These are phyloP conservation scores for Paragorgia papillata DNA, from an alignment of 92 coral and sea anemone genomes.

Conservation along the genomic window DNA sequence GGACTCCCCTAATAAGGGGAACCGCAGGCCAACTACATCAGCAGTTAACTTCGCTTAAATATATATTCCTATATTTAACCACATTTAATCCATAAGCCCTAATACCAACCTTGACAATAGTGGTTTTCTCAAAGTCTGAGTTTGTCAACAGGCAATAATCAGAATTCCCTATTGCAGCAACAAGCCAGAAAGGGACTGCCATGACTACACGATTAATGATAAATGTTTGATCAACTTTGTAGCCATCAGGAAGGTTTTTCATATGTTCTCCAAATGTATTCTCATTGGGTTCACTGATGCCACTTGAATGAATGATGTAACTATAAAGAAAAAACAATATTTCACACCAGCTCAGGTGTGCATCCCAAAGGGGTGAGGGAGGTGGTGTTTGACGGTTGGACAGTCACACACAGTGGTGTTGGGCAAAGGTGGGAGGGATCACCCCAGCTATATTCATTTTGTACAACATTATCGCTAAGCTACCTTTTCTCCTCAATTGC, in stretches of 20 bases:
- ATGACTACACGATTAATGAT: constrained; percentile 5
- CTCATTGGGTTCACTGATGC: neutral
- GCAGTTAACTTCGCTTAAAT: too few relatives aligned
- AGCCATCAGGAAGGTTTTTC: constrained; percentile 2
- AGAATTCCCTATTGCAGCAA: neutral
- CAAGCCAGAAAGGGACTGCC: constrained; percentile 17
- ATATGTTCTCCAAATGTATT: neutral
- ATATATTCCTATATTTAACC: too few relatives aligned
- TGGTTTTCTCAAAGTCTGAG: constrained; percentile 15
- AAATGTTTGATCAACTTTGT: constrained; percentile 2
- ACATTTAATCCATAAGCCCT: too few relatives aligned
- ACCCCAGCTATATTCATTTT: too few relatives aligned
- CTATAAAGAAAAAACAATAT: neutral
- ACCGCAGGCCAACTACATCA: too few relatives aligned
- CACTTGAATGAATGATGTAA: constrained; percentile 12
- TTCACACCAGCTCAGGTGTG: too few relatives aligned
- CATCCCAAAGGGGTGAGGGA: too few relatives aligned
- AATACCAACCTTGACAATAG: constrained; percentile 12
- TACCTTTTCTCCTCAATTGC: constrained; percentile 16
- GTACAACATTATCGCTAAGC: too few relatives aligned
- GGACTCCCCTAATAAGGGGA: too few relatives aligned
- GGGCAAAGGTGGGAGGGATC: too few relatives aligned
- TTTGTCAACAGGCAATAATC: constrained; percentile 30
- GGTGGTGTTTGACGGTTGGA: too few relatives aligned
- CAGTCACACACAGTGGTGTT: too few relatives aligned